Base-by-base conservation (phyloP, 1,140 invertebrate species). In the Nasonia longicornis region DNA sequence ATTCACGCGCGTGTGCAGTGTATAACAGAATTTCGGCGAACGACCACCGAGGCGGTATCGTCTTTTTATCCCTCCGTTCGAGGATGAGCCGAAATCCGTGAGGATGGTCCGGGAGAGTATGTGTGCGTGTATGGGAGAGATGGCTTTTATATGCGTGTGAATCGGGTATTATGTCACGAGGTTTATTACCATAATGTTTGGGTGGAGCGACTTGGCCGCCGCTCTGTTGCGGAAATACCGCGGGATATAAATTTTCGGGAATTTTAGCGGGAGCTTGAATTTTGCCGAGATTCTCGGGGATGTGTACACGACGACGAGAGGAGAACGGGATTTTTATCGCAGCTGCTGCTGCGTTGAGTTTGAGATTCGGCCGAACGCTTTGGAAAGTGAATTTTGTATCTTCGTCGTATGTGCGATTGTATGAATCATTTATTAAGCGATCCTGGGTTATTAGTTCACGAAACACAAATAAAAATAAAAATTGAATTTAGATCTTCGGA, bases 161-260 rank as follows among this genome's bases (percentile, higher is more conserved):
- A 79, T 79, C 38, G 38, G 10, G 48, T 72, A 73, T 79, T 79
- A 73, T 48, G 70, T 79, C 78, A 79, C 69, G 52, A 29, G 12
- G 67, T 45, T 63, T 64, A 79, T 72, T 72, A 38, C 48, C 45
- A 63, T 58, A 63, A 52, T 79, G 70, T 64, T 72, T 63, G 10
- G 67, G 14, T n/a, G n/a, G 63, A 67, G 31, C 31, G 14, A n/a
- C 29, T 48, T 69, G 12, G 63, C 63, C 63, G 63, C 63, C 63
- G 75, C 63, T 67, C 22, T 58, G 52, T 45, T 72, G 71, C 35
- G 75, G 63, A 42, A 76, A 3, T 48, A 48, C 71, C 71, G 2
- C 35, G 35, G 16, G 35, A 31, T 20, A 38, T 58, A 58, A 58
- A 58, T 58, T 58, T 58, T 58, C 52, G 52, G 7, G 20, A 58